These are phyloP conservation scores for Trogon melanurus DNA, from an alignment of 2,113 vertebrate genomes.

Conservation along the genomic window DNA sequence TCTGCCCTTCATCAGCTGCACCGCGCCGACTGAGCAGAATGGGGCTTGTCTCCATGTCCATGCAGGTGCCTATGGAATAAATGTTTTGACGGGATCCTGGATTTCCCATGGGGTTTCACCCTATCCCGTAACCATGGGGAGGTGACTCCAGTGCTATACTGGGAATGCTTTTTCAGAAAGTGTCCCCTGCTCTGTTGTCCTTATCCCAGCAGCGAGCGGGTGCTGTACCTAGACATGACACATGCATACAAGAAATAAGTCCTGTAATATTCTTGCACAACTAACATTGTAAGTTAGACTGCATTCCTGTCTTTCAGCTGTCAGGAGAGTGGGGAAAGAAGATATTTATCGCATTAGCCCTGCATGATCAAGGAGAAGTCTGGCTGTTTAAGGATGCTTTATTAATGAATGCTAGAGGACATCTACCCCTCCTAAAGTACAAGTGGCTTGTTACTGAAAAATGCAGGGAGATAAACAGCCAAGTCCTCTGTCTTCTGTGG, in stretches of 20 bases:
- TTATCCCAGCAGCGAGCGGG: rapidly evolving
- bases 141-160: neutral
- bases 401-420: slow-evolving; percentile 69
- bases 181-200: rapidly evolving
- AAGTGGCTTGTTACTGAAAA: slow-evolving; percentile 55
- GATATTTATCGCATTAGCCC: slow-evolving; percentile 61
- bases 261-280: neutral
- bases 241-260: neutral
- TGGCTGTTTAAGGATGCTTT: slow-evolving; percentile 58
- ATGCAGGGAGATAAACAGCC: slow-evolving; percentile 63
- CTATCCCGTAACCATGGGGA: neutral
- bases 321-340: slow-evolving; percentile 56
- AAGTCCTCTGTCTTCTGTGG: slow-evolving; percentile 43
- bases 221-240: rapidly evolving
- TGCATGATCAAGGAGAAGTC: slow-evolving; percentile 55
- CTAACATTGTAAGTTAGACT: neutral
- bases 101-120: neutral
- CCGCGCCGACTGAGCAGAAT: rapidly evolving
- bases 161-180: neutral
- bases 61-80: rapidly evolving
- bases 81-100: neutral
- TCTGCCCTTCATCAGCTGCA: neutral
- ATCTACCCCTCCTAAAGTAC: slow-evolving; percentile 45
- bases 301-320: slow-evolving; percentile 63
- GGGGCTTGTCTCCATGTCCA: neutral